Base-by-base conservation (phyloP, 2,113 vertebrate genomes). In the Pipra filicauda region DNA sequence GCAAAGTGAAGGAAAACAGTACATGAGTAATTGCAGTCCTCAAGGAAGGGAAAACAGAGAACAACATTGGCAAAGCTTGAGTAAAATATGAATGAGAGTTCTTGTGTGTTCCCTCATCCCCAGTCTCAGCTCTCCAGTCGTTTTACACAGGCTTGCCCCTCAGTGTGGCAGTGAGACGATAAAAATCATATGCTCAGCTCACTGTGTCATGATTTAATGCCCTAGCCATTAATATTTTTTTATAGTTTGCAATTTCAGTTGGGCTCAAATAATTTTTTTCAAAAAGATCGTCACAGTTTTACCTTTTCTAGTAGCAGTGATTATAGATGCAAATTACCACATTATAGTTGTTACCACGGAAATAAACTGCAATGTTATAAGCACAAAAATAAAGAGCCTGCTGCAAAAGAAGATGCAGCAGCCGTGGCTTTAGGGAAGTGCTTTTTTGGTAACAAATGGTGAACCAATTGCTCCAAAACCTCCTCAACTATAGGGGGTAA, bases 41-140 rank as follows among this genome's bases (percentile, higher is more conserved):
- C 11, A 3, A 91, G 80, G 89, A 92, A 87, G 57, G 74, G 61
- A 85, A 93, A 94, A 66, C 84, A 64, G 49, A 71, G 62, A 84
- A 44, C n/a, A 73, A 11, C 14, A 4, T 5, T 66, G 54, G 55
- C 69, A 81, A 51, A 86, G 43, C 52, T 43, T 15, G 74, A 93
- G 84, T 61, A 35, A 76, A 90, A 79, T 43, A 81, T 43, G 44
- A 58, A 70, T 10, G 31, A 77, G 69, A 61, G 70, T 31, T 57
- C 37, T 81, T 46, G 28, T 48, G 69, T 54, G 52, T 33, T 79
- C 84, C 49, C 21, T 70, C 28, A 41, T 54, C 35, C 5, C 2
- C 48, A 85, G 78, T 1, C 74, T 41, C 61, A 26, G 43, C 65
- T 82, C 73, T 84, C 77, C 41, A 62, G 61, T n/a, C 7, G 0